These are phyloP conservation scores for Drosophila gaucha DNA, from an alignment of 2,888 invertebrate species.

Conservation along the genomic window DNA sequence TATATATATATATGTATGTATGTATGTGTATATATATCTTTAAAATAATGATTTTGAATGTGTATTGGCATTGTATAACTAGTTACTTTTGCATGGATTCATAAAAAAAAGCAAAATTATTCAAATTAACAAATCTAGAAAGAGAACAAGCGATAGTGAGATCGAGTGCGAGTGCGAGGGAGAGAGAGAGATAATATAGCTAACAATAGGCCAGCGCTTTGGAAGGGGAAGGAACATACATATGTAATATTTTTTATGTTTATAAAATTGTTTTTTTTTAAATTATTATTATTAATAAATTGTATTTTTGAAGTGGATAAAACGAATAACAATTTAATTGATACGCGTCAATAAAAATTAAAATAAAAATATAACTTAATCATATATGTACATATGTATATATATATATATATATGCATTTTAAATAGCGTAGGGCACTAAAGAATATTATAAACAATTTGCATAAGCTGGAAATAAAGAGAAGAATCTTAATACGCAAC, in stretches of 20 bases:
- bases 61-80: slow-evolving; percentile 36
- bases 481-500: background rate
- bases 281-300: slow-evolving; percentile 71
- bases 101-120: slow-evolving; percentile 27
- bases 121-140: slow-evolving; percentile 5
- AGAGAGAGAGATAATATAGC: slow-evolving; percentile 2
- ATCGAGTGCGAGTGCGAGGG: slow-evolving; percentile 8
- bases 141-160: background rate
- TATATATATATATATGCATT: slow-evolving; percentile 13
- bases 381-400: background rate
- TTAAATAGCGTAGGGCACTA: slow-evolving; percentile 8
- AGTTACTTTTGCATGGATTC: slow-evolving; percentile 47
- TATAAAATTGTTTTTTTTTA: slow-evolving; percentile 67
- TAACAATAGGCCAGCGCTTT: too few relatives aligned
- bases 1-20: background rate
- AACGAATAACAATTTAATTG: slow-evolving; percentile 75
- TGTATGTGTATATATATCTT: slow-evolving; percentile 16
- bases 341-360: slow-evolving; percentile 84
- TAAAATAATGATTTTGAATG: too few relatives aligned
- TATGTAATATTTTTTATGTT: slow-evolving; percentile 78
- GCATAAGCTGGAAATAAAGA: slow-evolving; percentile 7
- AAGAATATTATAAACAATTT: background rate
- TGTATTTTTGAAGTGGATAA: slow-evolving; percentile 71
- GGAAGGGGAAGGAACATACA: slow-evolving; percentile 66
- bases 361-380: slow-evolving; percentile 49